Base-by-base conservation (phyloP, 2,888 invertebrate species). In the Erebia palarica region DNA sequence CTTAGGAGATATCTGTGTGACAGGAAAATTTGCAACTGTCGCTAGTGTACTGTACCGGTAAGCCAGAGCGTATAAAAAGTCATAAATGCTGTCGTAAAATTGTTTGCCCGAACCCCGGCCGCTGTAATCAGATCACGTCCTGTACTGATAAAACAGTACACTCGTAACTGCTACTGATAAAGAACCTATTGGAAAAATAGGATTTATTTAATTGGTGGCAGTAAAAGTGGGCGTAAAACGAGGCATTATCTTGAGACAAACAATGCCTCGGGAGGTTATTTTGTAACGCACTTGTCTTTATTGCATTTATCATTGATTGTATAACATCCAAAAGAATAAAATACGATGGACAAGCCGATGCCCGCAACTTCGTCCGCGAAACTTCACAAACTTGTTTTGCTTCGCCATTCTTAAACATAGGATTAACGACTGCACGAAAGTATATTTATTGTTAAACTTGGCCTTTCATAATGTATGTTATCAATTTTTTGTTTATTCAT, bases 51-150 rank as follows among this genome's bases (percentile, higher is more conserved):
- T 2, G 13, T 8, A 2, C 1, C 63, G 21, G 47, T 63, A 21
- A 73, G 75, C 75, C 72, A 75, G 77, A 78, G 80, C 80, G 83
- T 84, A 86, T 87, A 86, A 83, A 84, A 84, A 80, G 86, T 84
- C 86, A 88, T 90, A 90, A 90, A 90, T 88, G 86, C 80, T 81
- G 84, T 84, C 89, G 84, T 90, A 90, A 90, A 90, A 90, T 84
- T 90, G 90, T 90, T 90, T 89, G 86, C 82, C 80, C 81, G 69
- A 70, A 72, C 70, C 55, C 59, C 16, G 47, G 59, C 60, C 55
- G 61, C 65, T 55, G 84, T 85, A 90, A 89, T 87, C 87, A 81
- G 84, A 89, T 89, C 89, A 89, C 89, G 89, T 86, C 77, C 75
- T 75, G 76, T 71, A 73, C 76, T 78, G 76, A 78, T 77, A 78